Evolutionary conservation across 2,888 invertebrate genomes (phyloP), one percentile per base, ranked within the genome.

Genomic region (Scaptomyza cyrtandrae): DNA sequence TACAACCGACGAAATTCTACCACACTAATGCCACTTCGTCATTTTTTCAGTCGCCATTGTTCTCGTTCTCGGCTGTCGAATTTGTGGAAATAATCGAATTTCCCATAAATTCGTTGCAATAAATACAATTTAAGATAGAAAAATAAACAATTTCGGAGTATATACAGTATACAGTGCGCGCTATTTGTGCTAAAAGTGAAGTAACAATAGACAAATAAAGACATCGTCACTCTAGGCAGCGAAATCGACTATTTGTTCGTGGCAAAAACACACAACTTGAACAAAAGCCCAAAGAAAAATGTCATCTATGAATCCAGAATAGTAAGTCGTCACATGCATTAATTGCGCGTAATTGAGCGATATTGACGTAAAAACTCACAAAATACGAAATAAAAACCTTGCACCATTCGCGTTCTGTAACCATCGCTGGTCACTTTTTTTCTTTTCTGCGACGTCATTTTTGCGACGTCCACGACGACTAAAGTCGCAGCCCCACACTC

Each of bases 281-380:
- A 75, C 71, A 68, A 71, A 61, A 67, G 68, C 56, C 53, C 57
- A 71, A 57, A 63, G 67, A 66, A 89, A 89, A 89, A 92, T 92
- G 92, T 92, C 92, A 80, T 92, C 92, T 79, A 96, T 96, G 96
- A 96, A 96, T 95, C 96, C 96, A 89, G 96, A 96, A 94, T 96
- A 96, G 96, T 96, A 93, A 96, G 96, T 92, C 80, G 69, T 81
- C 79, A 75, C 60, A 59, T 48, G 11, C 48, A 63, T 52, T 59
- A 76, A 83, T 70, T 85, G 80, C 87, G 87, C 71, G 71, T 75
- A 72, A 86, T 61, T 70, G 35, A 62, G 44, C 57, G 50, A 53
- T 53, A 53, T 61, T 68, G 63, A 71, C 53, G 59, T 64, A 27
- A 19, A 50, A 35, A 31, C 1, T 35, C 52, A 11, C 3, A 39